These are phyloP conservation scores for Drosophila mauritiana DNA, from an alignment of 1,140 invertebrate species.

Conservation along the genomic window DNA sequence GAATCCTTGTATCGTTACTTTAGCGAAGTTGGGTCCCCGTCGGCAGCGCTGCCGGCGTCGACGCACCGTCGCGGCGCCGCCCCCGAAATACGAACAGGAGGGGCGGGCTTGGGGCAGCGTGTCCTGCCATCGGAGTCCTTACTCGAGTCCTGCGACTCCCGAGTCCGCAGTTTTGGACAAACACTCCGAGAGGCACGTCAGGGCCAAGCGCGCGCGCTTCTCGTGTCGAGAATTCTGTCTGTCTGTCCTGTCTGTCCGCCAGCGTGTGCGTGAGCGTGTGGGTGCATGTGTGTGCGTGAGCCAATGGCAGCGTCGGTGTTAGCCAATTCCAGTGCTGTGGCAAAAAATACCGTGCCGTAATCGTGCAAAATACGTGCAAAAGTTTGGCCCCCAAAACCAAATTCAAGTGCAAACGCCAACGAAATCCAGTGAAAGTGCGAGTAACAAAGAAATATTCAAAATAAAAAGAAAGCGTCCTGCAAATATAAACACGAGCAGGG, in stretches of 20 bases:
- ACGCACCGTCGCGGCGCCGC: slow-evolving; percentile 33
- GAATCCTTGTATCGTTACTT: slow-evolving; percentile 47
- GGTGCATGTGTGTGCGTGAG: slow-evolving; percentile 29
- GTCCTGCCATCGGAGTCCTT: slow-evolving; percentile 13
- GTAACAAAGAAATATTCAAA: not conserved
- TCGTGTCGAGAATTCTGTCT: slow-evolving; percentile 65
- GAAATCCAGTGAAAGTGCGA: slow-evolving; percentile 44
- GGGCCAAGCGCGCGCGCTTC: slow-evolving; percentile 76
- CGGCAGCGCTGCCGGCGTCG: slow-evolving; percentile 28
- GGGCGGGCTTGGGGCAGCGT: not conserved
- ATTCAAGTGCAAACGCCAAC: slow-evolving; percentile 35
- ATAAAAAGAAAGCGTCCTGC: not conserved
- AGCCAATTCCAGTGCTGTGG: slow-evolving; percentile 60
- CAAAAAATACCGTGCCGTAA: slow-evolving; percentile 73
- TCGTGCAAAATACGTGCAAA: slow-evolving; percentile 45
- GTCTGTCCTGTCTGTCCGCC: slow-evolving; percentile 52
- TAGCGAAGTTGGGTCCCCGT: slow-evolving; percentile 30
- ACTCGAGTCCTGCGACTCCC: slow-evolving; percentile 38
- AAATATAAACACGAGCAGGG: slow-evolving; percentile 2
- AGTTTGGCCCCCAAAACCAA: slow-evolving; percentile 15
- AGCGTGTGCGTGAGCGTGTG: slow-evolving; percentile 42
- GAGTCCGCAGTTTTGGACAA: slow-evolving; percentile 81
- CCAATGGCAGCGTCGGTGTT: slow-evolving; percentile 41
- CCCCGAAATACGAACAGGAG: slow-evolving; percentile 10
- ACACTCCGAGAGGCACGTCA: slow-evolving; percentile 83